Conservation (phyloP, 2,888 invertebrate genomes). For the Ptilodon capucinus region DNA sequence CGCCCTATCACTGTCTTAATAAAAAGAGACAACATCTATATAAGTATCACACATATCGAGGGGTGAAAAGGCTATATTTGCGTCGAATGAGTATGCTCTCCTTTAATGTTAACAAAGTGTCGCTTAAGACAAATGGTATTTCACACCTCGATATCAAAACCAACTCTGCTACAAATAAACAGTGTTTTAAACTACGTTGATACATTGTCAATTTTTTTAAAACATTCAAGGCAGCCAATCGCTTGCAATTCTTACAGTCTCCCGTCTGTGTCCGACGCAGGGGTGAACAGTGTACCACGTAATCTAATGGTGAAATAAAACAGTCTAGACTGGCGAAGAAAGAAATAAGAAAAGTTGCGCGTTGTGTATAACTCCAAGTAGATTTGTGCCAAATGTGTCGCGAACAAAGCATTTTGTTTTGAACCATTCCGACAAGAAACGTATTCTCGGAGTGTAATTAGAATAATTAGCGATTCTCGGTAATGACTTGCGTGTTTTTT, state of each 20-base stretch:
- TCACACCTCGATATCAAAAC: no score
- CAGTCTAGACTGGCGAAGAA: constrained; percentile 26
- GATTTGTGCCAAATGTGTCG: constrained; percentile 15
- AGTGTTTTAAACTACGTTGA: no score
- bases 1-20: no score
- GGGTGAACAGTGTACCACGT: neutral
- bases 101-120: no score
- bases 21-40: no score
- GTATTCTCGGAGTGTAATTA: constrained; percentile 14
- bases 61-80: no score
- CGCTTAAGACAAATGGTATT: no score
- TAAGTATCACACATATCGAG: no score
- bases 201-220: no score
- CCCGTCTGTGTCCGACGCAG: neutral
- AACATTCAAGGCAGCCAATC: neutral
- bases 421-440: neutral
- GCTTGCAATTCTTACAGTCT: neutral
- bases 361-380: constrained; percentile 7
- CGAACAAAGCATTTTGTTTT: neutral
- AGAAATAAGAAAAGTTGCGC: constrained; percentile 5
- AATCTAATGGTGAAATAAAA: constrained; percentile 9
- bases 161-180: no score
- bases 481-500: constrained; percentile 13
- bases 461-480: constrained; percentile 19
- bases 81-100: no score